These are phyloP conservation scores for Pangasius djambal DNA, from an alignment of 2,797 vertebrate species.

Conservation along the genomic window DNA sequence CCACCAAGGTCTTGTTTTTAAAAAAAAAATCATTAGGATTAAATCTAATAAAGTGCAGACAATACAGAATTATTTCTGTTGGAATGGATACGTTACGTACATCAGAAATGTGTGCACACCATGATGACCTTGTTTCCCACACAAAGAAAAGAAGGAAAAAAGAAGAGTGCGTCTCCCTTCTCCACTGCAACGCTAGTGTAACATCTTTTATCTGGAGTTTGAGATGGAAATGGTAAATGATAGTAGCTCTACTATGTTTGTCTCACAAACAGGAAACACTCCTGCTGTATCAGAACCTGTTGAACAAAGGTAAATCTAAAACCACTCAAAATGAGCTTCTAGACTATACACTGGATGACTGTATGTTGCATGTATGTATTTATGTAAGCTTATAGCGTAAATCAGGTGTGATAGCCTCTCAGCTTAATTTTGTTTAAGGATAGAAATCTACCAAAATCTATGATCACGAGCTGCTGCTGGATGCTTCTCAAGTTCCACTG, in stretches of 20 bases:
- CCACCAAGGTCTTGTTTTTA: neutral
- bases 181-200: neutral
- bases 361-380: neutral
- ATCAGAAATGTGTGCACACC: neutral
- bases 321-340: neutral
- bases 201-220: neutral
- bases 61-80: neutral
- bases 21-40: neutral
- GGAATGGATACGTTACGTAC: neutral
- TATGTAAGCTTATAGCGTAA: neutral
- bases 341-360: neutral
- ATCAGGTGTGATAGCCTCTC: neutral
- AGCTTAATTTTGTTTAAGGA: neutral
- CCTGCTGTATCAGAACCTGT: neutral
- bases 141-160: neutral
- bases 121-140: neutral
- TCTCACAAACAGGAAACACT: neutral
- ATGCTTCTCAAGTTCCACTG: constrained; percentile 16
- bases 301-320: neutral
- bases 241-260: neutral
- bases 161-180: neutral
- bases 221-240: neutral
- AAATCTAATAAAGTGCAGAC: neutral
- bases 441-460: neutral
- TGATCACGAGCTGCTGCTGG: constrained; percentile 10